Conservation (phyloP, 2,888 invertebrate genomes). For the Onchidella celtica region DNA sequence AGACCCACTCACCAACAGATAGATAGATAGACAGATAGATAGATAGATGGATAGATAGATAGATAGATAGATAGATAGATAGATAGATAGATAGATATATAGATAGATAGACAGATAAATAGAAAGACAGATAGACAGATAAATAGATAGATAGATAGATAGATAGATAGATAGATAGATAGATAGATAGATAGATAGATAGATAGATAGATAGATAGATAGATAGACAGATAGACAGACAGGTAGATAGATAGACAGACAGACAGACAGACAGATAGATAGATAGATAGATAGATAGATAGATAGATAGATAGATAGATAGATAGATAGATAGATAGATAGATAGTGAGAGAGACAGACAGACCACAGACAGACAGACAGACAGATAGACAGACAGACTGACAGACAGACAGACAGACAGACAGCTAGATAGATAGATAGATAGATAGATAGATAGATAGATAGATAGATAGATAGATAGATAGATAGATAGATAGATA, state of each 20-base stretch:
- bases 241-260: too few species aligned
- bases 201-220: constrained; percentile 21
- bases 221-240: not conserved
- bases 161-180: constrained; percentile 26
- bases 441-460: constrained; percentile 25
- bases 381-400: constrained; percentile 12
- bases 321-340: not conserved
- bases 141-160: not conserved
- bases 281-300: not conserved
- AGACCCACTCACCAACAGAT: not conserved
- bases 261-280: too few species aligned
- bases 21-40: not conserved
- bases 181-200: constrained; percentile 25
- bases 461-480: constrained; percentile 22
- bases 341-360: too few species aligned
- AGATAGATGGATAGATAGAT: not conserved
- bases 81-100: not conserved
- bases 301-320: not conserved
- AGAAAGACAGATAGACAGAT: not conserved
- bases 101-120: not conserved
- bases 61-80: not conserved
- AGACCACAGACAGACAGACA: not conserved
- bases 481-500: not conserved
- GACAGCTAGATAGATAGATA: constrained; percentile 14
- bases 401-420: constrained; percentile 16